Evolutionary conservation across 2,888 invertebrate species (phyloP), one percentile per base, ranked within the genome.

Genomic region (Microplitis manilae): DNA sequence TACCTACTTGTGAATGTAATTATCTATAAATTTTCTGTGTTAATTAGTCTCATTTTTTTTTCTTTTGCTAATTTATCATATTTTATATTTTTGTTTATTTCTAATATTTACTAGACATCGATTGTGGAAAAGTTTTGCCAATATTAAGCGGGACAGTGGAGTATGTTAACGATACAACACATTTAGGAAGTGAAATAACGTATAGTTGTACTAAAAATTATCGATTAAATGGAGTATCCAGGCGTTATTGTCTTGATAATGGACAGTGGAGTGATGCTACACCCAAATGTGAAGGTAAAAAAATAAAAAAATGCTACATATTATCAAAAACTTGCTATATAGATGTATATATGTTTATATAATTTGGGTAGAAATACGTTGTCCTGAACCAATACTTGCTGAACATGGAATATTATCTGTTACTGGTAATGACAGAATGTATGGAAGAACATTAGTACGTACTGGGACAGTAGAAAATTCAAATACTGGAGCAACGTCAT

Each of bases 381-480:
- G 97, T 85, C 92, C 94, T 0, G 96, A 96, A 85, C 97, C 97
- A 0, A 91, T 94, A 2, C 91, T 96, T 40, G 95, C 97, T 0
- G 94, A 95, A 40, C 96, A 97, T 88, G 95, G 96, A 80, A 95
- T 97, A 30, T 92, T 97, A 0, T 96, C 97, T 0, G 96, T 97
- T 50, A 96, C 97, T 0, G 96, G 96, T 73, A 97, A 97, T 87
- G 97, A 97, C 88, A 92, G 97, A 72, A 95, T 95, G 93, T 96
- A 96, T 86, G 96, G 96, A 0, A 92, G 96, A 39, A 96, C 96
- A 0, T 90, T 96, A 17, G 95, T 96, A 81, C 92, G 95, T 62
- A 90, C 90, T 0, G 90, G 90, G 1, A 96, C 96, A 0, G 90
- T 93, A 0, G 95, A 95, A 72, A 93, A 92, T 77, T 92, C 92